Conservation (phyloP, 1,140 invertebrate genomes). For the Dysdera silvatica region DNA sequence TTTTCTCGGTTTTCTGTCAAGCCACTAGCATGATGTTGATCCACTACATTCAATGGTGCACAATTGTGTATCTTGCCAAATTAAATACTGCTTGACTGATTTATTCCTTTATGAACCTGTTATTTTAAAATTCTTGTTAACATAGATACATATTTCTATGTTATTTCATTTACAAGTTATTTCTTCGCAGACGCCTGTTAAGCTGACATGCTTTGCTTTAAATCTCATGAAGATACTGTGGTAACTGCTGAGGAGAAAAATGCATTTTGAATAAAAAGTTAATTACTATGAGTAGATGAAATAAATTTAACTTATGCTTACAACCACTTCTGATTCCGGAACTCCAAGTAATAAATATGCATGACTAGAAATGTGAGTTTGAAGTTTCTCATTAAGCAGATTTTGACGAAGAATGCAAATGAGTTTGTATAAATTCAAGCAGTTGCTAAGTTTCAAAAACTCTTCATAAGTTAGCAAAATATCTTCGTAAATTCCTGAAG, state of each 20-base stretch:
- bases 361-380: neutral
- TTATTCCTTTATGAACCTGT: no score
- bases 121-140: neutral
- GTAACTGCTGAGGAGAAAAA: neutral
- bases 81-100: no score
- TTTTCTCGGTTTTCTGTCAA: no score
- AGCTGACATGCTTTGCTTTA: neutral
- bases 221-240: neutral
- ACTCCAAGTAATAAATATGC: conserved; percentile 10
- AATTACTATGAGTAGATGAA: neutral
- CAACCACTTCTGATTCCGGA: neutral
- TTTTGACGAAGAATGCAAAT: neutral
- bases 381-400: neutral
- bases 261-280: neutral
- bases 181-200: neutral
- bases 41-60: no score
- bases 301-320: conserved; percentile 4
- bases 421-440: neutral
- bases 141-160: neutral
- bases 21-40: no score
- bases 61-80: no score
- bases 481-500: neutral
- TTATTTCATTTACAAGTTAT: neutral
- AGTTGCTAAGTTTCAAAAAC: conserved; percentile 17
- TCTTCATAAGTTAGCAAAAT: neutral